These are phyloP conservation scores for Sapajus apella DNA, from an alignment of 2,113 vertebrate genomes.

Conservation along the genomic window DNA sequence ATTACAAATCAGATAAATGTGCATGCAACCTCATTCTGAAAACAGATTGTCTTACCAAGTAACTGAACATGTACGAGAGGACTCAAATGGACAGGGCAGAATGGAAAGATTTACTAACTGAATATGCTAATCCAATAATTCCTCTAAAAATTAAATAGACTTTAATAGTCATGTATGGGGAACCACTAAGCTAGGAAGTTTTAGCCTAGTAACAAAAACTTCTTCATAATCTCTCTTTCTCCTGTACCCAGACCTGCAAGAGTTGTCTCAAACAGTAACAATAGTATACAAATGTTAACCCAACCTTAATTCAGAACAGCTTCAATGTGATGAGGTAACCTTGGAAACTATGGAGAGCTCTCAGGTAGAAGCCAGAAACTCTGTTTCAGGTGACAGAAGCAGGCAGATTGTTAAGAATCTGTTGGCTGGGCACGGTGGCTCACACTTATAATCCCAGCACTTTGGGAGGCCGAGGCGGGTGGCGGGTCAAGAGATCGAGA, in stretches of 20 bases:
- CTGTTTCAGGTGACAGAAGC: not conserved
- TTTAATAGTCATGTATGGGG: rapidly evolving
- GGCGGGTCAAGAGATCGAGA: too few relatives aligned
- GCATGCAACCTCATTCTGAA: not conserved
- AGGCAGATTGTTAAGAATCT: not conserved
- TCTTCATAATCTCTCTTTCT: not conserved
- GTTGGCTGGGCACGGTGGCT: not conserved
- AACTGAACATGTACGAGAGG: not conserved
- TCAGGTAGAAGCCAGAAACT: not conserved
- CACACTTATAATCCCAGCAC: too few relatives aligned
- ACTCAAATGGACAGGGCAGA: not conserved
- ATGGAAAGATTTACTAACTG: not conserved
- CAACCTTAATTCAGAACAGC: not conserved
- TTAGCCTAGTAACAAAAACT: not conserved
- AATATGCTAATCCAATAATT: not conserved
- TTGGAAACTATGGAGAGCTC: not conserved
- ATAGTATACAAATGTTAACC: not conserved
- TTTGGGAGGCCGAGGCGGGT: too few relatives aligned
- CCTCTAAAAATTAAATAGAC: not conserved
- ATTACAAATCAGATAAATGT: constrained; percentile 11
- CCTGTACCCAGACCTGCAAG: not conserved
- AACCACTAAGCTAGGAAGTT: not conserved
- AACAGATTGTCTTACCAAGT: not conserved
- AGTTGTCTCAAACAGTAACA: not conserved
- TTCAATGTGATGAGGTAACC: not conserved